Evolutionary conservation across 30 jellyfish, hydroid and myxozoan species (phyloP).

Genomic region (Catostylus mosaicus): DNA sequence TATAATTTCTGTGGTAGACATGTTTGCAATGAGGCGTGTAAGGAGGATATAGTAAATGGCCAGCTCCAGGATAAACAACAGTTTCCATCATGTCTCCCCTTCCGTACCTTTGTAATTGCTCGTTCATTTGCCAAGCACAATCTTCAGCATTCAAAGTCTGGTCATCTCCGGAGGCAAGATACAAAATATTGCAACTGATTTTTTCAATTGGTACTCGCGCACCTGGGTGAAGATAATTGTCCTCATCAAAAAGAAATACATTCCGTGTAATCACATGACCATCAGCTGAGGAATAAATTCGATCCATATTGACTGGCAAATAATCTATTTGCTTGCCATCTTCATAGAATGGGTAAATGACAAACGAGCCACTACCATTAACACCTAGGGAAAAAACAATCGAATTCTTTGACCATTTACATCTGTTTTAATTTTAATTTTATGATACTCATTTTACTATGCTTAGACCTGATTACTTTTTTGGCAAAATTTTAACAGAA

Average conservation of each 20-base stretch:
- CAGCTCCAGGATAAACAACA: conserved; percentile 54
- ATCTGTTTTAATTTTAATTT: too few species aligned
- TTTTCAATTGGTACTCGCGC: conserved; percentile 20
- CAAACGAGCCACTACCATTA: neutral
- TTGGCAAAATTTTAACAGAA: too few species aligned
- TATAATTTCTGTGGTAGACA: conserved; percentile 1
- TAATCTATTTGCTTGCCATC: neutral
- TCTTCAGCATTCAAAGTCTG: neutral
- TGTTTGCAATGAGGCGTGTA: conserved; percentile 34
- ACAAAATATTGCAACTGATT: neutral
- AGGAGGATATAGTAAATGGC: conserved; percentile 79
- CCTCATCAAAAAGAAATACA: neutral
- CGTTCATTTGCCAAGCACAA: neutral
- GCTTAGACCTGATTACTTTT: neutral
- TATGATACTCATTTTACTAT: too few species aligned
- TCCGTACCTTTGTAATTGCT: conserved; percentile 2
- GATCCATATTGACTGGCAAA: neutral
- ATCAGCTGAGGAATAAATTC: neutral
- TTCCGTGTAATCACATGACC: neutral
- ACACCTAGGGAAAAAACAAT: neutral
- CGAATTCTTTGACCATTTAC: neutral
- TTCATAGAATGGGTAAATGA: neutral
- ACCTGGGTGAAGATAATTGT: neutral
- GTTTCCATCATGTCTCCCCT: neutral
- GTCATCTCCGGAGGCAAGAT: conserved; percentile 39